Evolutionary conservation across 2,113 vertebrate species (phyloP).

Genomic region (Macaca fascicularis): T2T-MFA8v1.1 NC_088387.1:41341501-41342000

Average conservation of each 20-base stretch:
- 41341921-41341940: not conserved
- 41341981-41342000: not conserved
- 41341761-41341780: not conserved
- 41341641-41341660: not conserved
- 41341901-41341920: not conserved
- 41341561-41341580: not conserved
- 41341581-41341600: not conserved
- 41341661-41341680: not conserved
- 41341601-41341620: not conserved
- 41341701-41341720: not conserved
- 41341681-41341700: not conserved
- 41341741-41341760: not conserved
- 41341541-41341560: not conserved
- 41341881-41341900: too few relatives aligned
- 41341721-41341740: not conserved
- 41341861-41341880: not conserved
- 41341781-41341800: not conserved
- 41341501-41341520: not conserved
- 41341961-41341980: not conserved
- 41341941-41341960: not conserved
- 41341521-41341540: not conserved
- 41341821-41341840: not conserved
- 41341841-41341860: not conserved
- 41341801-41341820: not conserved
- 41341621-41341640: slow-evolving; percentile 1